phyloP scores from a whole-genome alignment of 2,113 vertebrate genomes.

The Sapayoa aenigma region DNA sequence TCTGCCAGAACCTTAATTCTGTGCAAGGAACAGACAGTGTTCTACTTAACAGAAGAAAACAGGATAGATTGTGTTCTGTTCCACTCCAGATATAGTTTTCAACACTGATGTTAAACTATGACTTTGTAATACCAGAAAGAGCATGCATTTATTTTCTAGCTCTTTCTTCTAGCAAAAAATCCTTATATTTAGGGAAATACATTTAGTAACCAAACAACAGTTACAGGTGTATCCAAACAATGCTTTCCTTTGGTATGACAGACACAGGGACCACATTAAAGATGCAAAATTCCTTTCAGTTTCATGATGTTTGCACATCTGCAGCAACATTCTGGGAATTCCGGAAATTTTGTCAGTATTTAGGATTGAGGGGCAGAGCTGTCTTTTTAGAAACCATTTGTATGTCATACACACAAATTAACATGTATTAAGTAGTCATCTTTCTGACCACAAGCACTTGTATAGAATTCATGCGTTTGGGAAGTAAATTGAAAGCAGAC shows the following conservation, averaged over 20 bases:
- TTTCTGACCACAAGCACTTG: conserved; percentile 25
- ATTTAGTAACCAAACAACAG: not conserved
- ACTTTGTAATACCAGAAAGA: not conserved
- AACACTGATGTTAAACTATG: not conserved
- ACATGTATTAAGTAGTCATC: conserved; percentile 5
- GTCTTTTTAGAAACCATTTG: conserved; percentile 13
- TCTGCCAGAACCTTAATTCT: not conserved
- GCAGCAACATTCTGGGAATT: not conserved
- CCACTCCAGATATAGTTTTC: not conserved
- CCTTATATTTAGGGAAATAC: not conserved
- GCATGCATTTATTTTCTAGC: not conserved
- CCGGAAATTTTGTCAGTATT: not conserved
- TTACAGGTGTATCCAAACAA: not conserved
- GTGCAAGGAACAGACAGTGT: not conserved
- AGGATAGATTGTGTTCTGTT: not conserved
- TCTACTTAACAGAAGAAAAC: not conserved
- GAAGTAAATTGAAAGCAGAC: conserved; percentile 51
- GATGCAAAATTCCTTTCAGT: not conserved
- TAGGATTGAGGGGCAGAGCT: not conserved
- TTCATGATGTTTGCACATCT: not conserved
- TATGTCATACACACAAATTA: conserved; percentile 5
- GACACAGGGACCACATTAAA: not conserved
- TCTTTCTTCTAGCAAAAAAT: not conserved
- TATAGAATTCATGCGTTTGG: not conserved
- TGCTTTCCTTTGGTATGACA: not conserved